phyloP scores from a whole-genome alignment of 2,888 invertebrate genomes.

The Hydraecia micacea region DNA sequence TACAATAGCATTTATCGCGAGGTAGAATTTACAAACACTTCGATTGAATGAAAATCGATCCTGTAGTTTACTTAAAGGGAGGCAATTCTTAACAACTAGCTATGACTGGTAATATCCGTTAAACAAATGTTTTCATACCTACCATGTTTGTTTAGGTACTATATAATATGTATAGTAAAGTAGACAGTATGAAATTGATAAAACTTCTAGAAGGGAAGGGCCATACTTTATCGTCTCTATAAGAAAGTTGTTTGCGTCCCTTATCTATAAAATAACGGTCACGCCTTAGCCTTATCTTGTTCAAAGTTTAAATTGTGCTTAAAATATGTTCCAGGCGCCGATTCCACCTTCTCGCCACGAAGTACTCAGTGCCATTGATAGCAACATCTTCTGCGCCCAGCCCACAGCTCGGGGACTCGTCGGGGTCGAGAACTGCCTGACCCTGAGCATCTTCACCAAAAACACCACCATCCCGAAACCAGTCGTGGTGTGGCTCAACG shows the following conservation, averaged over 20 bases:
- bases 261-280: conserved; percentile 45
- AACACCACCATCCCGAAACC: conserved; percentile 77
- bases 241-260: conserved; percentile 48
- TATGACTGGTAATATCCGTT: neutral
- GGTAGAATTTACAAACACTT: conserved; percentile 42
- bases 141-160: neutral
- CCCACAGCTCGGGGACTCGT: conserved; percentile 78
- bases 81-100: neutral
- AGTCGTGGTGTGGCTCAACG: conserved; percentile 83
- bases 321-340: conserved; percentile 69
- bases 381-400: conserved; percentile 79
- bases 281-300: conserved; percentile 43
- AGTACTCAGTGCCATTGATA: conserved; percentile 73
- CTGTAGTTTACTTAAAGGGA: neutral
- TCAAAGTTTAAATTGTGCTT: conserved; percentile 42
- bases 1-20: conserved; percentile 15
- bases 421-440: conserved; percentile 84
- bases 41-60: conserved; percentile 8
- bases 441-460: conserved; percentile 79
- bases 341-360: conserved; percentile 64
- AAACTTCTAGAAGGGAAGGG: conserved; percentile 9
- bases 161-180: neutral
- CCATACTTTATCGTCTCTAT: conserved; percentile 53
- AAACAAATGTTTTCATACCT: neutral
- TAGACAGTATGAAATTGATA: conserved; percentile 29